Percentiles rank a stretch among this genome's conserved stretches.
phyloP scores from a whole-genome alignment of 2,888 invertebrate genomes.

The Dione juno region DNA sequence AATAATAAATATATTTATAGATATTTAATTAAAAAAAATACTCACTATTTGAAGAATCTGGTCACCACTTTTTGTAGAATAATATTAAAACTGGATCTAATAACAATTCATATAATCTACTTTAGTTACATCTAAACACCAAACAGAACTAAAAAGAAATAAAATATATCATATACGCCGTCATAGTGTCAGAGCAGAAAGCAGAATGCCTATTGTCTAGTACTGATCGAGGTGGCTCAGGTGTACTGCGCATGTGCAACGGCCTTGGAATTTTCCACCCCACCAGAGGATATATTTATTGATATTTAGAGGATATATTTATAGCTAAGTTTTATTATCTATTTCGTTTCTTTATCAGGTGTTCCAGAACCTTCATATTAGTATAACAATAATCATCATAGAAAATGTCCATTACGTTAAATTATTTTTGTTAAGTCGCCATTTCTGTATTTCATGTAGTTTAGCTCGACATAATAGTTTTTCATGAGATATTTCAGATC shows the following conservation, averaged over 20 bases:
- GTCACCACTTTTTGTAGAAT: neutral
- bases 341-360: too few relatives aligned
- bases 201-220: conserved; percentile 13
- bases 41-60: neutral
- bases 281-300: too few relatives aligned
- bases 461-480: too few relatives aligned
- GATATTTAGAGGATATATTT: too few relatives aligned
- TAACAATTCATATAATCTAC: conserved; percentile 15
- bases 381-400: too few relatives aligned
- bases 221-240: neutral
- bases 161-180: conserved; percentile 31
- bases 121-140: neutral
- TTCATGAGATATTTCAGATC: too few relatives aligned
- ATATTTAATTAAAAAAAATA: neutral
- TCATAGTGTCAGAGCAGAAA: conserved; percentile 35
- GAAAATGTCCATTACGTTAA: too few relatives aligned
- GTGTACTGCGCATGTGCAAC: neutral
- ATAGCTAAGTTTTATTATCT: too few relatives aligned
- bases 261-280: neutral
- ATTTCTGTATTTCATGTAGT: too few relatives aligned
- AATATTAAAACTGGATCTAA: neutral
- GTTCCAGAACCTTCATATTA: too few relatives aligned
- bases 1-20: neutral
- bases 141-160: conserved; percentile 14
- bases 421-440: too few relatives aligned